A percentile compares a stretch with the other conserved stretches of the same genome.
These are phyloP conservation scores for Phengaris arion DNA, from an alignment of 2,888 invertebrate genomes.

Conservation along the genomic window DNA sequence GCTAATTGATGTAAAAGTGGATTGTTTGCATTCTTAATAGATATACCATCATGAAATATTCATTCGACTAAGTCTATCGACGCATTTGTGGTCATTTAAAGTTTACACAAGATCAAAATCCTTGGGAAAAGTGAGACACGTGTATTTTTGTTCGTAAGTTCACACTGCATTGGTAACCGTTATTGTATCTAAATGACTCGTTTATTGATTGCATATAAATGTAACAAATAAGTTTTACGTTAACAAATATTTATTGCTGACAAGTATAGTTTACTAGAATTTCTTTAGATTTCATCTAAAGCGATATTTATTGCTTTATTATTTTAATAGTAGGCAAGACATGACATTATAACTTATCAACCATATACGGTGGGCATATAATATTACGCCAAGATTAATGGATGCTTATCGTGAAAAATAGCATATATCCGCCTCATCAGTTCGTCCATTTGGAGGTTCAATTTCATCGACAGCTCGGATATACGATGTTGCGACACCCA, in stretches of 20 bases:
- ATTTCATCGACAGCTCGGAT: conserved; percentile 20
- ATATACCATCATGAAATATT: conserved; percentile 60
- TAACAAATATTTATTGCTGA: no score
- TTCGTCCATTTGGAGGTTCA: not conserved
- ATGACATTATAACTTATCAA: not conserved
- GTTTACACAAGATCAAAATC: conserved; percentile 28
- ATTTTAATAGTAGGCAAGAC: not conserved
- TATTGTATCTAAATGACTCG: conserved; percentile 4
- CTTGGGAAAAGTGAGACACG: conserved; percentile 21
- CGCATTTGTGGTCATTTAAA: conserved; percentile 37
- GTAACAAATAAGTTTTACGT: not conserved
- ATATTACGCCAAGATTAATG: conserved; percentile 4
- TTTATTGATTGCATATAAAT: conserved; percentile 6
- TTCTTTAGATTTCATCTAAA: not conserved
- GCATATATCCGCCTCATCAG: not conserved
- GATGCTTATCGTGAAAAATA: not conserved
- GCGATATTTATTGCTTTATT: not conserved
- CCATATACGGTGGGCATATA: not conserved
- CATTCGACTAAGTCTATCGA: conserved; percentile 50
- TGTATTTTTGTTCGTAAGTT: not conserved
- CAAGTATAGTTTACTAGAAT: not conserved
- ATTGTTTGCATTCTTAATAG: conserved; percentile 56
- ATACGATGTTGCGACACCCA: conserved; percentile 26
- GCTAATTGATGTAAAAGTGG: conserved; percentile 59
- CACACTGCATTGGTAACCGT: not conserved